A percentile compares a stretch with the other conserved stretches of the same genome.
Conservation (phyloP, 2,113 vertebrate species). For the Pandion haliaetus region DNA sequence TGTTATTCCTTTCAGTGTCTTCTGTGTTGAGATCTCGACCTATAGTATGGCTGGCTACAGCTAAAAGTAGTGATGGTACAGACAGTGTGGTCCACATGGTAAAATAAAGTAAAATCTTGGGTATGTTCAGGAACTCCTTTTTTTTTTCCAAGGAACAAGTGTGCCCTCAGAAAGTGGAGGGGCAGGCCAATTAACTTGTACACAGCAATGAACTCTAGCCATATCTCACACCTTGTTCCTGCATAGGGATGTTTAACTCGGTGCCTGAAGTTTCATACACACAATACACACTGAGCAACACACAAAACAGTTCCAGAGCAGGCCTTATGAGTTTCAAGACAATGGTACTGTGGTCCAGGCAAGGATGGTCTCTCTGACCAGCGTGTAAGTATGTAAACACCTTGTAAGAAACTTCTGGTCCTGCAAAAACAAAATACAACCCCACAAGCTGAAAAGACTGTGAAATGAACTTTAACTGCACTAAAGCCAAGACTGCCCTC, state of each 20-base stretch:
- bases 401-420: background rate
- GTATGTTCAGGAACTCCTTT: background rate
- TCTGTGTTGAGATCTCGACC: background rate
- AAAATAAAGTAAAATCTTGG: background rate
- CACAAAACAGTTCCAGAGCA: background rate
- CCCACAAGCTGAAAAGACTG: background rate
- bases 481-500: background rate
- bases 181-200: background rate
- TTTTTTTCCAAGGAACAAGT: background rate
- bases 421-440: background rate
- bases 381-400: background rate
- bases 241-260: background rate
- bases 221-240: background rate
- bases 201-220: background rate
- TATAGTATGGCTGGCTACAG: background rate
- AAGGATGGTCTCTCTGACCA: background rate
- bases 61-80: background rate
- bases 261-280: background rate
- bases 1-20: background rate
- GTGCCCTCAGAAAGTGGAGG: background rate
- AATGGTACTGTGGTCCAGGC: background rate
- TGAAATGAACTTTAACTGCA: background rate
- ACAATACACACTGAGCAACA: background rate
- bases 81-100: background rate
- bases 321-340: background rate